Conservation (phyloP, 2,797 vertebrate genomes). For the Sebastes itinus region DNA sequence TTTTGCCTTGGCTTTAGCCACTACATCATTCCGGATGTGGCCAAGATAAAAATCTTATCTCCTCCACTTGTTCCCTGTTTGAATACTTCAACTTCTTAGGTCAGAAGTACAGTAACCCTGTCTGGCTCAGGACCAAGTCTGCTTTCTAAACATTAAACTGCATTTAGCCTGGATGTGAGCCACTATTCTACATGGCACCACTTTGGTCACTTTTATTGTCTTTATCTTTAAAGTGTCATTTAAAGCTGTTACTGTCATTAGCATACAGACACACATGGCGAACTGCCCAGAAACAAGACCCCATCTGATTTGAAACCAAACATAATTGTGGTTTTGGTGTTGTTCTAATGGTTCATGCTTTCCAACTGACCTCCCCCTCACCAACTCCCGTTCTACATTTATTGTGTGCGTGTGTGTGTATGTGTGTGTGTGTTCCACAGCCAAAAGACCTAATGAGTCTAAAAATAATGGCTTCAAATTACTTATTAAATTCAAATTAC, state of each 20-base stretch:
- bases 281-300: conserved; percentile 5
- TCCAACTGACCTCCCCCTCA: not conserved
- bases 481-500: conserved; percentile 40
- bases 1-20: conserved; percentile 48
- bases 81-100: conserved; percentile 45
- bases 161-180: not conserved
- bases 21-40: conserved; percentile 46
- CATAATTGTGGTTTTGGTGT: conserved; percentile 12
- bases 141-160: conserved; percentile 31
- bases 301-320: conserved; percentile 18
- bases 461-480: conserved; percentile 57
- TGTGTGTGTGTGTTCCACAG: conserved; percentile 12
- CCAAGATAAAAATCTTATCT: conserved; percentile 67
- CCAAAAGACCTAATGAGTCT: conserved; percentile 58
- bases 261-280: not conserved
- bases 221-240: conserved; percentile 8
- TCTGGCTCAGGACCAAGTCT: conserved; percentile 35
- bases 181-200: conserved; percentile 1
- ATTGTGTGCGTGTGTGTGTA: not conserved
- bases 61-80: conserved; percentile 43
- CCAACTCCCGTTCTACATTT: not conserved
- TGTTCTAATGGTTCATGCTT: conserved; percentile 18
- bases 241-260: not conserved
- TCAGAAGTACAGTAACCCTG: conserved; percentile 36
- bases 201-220: conserved; percentile 16